phyloP scores from a whole-genome alignment of 2,113 vertebrate genomes.

The Pyrgilauda ruficollis region DNA sequence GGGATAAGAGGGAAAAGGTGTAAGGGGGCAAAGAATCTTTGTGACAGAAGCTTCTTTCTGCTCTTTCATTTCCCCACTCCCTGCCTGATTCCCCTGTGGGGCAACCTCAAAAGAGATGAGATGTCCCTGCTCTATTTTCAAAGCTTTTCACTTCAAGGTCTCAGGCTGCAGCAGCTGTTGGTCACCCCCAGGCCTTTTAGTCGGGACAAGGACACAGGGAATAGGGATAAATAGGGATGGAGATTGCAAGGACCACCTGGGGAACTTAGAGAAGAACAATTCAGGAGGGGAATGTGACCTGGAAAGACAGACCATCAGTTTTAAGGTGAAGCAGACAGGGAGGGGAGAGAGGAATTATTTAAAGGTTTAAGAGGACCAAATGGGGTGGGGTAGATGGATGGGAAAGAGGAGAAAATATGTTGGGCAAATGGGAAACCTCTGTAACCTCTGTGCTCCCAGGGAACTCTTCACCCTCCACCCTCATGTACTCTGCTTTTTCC shows the following conservation, averaged over 20 bases:
- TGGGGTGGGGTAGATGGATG: background rate
- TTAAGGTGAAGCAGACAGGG: background rate
- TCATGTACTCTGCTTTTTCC: background rate
- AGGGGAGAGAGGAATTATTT: background rate
- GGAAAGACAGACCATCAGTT: background rate
- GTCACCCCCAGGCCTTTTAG: background rate
- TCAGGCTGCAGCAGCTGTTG: background rate
- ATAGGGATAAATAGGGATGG: background rate
- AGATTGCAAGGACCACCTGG: background rate
- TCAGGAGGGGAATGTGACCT: background rate
- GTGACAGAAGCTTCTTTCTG: background rate
- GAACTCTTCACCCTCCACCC: fast-evolving
- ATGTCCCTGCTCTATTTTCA: background rate
- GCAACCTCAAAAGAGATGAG: background rate
- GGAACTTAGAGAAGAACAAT: background rate
- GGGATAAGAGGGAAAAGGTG: background rate
- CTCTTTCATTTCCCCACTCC: background rate
- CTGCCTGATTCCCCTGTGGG: background rate
- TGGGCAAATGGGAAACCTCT: background rate
- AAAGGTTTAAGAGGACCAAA: background rate
- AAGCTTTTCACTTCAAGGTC: background rate
- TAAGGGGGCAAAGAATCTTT: background rate
- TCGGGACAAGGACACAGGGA: background rate
- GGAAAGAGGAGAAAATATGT: background rate
- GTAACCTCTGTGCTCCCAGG: fast-evolving